A percentile compares a stretch with the other conserved stretches of the same genome.
phyloP scores from a whole-genome alignment of 1,140 invertebrate species.

The Brachionus calyciflorus region DNA sequence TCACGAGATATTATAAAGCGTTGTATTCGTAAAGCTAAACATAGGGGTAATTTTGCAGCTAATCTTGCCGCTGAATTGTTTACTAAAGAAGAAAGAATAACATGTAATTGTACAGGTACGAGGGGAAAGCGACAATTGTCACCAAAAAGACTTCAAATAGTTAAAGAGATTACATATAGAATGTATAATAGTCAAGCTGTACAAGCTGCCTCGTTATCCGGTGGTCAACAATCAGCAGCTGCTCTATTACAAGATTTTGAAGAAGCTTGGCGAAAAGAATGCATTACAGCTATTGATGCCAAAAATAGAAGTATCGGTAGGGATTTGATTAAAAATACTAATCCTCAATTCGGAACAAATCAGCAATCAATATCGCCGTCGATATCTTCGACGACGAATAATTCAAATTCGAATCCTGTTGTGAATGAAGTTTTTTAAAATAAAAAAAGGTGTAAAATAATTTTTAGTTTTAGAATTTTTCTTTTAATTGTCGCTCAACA shows the following conservation, averaged over 20 bases:
- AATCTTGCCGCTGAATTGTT: constrained; percentile 22
- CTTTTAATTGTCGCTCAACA: neutral
- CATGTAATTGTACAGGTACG: constrained; percentile 26
- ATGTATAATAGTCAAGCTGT: constrained; percentile 19
- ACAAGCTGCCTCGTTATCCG: neutral
- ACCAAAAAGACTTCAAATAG: neutral
- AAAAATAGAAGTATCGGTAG: constrained; percentile 29
- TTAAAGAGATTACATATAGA: constrained; percentile 18
- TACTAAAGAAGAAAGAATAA: constrained; percentile 18
- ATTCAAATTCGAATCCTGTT: neutral
- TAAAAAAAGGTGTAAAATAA: neutral
- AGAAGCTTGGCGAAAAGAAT: constrained; percentile 38
- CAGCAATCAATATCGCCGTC: constrained; percentile 6
- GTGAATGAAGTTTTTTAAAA: neutral
- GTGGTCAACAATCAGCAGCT: constrained; percentile 24
- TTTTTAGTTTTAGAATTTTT: neutral
- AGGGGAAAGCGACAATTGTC: constrained; percentile 9
- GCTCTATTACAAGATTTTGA: constrained; percentile 6
- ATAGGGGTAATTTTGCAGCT: constrained; percentile 22
- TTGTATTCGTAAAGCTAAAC: constrained; percentile 26
- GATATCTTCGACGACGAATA: neutral
- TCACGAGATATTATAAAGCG: constrained; percentile 18
- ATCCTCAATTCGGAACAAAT: neutral
- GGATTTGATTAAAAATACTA: constrained; percentile 24
- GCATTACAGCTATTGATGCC: constrained; percentile 31